Conservation (phyloP, 2,888 invertebrate species). For the Pammene aurita region DNA sequence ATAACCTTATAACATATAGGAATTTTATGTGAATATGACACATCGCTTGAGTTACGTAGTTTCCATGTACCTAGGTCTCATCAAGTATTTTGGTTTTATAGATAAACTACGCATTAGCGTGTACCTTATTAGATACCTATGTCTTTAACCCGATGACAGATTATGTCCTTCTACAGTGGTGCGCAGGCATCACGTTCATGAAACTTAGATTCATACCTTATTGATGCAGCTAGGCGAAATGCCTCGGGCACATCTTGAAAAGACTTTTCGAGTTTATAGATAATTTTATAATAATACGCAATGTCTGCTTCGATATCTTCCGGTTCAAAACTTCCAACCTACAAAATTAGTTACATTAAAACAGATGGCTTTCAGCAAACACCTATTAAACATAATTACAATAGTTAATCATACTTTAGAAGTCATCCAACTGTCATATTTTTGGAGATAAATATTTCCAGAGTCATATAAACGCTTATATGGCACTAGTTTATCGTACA, state of each 20-base stretch:
- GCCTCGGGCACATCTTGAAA: constrained; percentile 91
- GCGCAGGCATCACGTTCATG: too few relatives aligned
- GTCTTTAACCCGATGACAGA: background rate
- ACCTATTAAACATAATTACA: background rate
- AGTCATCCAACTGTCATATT: constrained; percentile 93
- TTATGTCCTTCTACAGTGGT: too few relatives aligned
- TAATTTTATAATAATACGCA: constrained; percentile 86
- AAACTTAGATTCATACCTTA: constrained; percentile 61
- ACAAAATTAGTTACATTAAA: constrained; percentile 52
- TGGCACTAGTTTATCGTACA: constrained; percentile 91
- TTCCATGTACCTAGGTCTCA: too few relatives aligned
- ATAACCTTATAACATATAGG: too few relatives aligned
- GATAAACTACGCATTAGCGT: too few relatives aligned
- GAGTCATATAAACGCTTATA: constrained; percentile 95
- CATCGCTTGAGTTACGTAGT: too few relatives aligned
- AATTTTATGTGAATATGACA: too few relatives aligned
- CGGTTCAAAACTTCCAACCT: constrained; percentile 93
- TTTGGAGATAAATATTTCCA: constrained; percentile 92
- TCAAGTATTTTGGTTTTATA: too few relatives aligned
- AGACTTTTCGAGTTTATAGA: constrained; percentile 94
- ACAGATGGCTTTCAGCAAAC: background rate
- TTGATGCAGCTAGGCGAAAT: constrained; percentile 86
- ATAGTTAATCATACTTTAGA: constrained; percentile 70
- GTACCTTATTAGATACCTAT: too few relatives aligned
- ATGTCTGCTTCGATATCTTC: constrained; percentile 94